Percentiles rank a stretch among this genome's conserved stretches.
Evolutionary conservation across 2,797 vertebrate species (phyloP).

Genomic region (Trachops cirrhosus): DNA sequence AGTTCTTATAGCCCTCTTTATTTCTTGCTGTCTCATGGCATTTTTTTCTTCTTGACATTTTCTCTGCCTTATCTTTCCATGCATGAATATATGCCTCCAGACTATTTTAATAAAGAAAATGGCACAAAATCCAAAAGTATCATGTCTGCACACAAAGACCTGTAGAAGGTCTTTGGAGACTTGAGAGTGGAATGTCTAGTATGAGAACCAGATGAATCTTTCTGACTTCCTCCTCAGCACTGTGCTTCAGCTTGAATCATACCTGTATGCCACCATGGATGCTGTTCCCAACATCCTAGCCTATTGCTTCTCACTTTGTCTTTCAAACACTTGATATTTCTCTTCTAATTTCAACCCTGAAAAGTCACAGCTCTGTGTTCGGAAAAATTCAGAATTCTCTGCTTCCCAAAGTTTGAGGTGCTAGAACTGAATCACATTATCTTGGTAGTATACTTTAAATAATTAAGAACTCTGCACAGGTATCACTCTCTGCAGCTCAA

Average conservation of each 20-base stretch:
- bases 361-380: neutral
- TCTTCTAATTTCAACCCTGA: neutral
- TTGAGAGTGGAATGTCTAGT: neutral
- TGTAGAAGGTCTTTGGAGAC: neutral
- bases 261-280: neutral
- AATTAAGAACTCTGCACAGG: neutral
- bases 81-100: neutral
- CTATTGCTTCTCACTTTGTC: neutral
- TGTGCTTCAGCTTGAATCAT: neutral
- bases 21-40: neutral
- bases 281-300: neutral
- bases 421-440: neutral
- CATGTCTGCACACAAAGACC: neutral
- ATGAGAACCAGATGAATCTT: neutral
- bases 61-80: neutral
- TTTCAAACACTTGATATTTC: neutral
- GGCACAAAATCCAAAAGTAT: neutral
- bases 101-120: conserved; percentile 17
- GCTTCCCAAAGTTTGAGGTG: neutral
- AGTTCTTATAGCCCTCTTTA: neutral
- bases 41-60: neutral
- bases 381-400: neutral
- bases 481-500: neutral
- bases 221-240: neutral
- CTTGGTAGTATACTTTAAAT: neutral